Conservation (phyloP, 2,797 vertebrate genomes). For the Glossophaga mutica region DNA sequence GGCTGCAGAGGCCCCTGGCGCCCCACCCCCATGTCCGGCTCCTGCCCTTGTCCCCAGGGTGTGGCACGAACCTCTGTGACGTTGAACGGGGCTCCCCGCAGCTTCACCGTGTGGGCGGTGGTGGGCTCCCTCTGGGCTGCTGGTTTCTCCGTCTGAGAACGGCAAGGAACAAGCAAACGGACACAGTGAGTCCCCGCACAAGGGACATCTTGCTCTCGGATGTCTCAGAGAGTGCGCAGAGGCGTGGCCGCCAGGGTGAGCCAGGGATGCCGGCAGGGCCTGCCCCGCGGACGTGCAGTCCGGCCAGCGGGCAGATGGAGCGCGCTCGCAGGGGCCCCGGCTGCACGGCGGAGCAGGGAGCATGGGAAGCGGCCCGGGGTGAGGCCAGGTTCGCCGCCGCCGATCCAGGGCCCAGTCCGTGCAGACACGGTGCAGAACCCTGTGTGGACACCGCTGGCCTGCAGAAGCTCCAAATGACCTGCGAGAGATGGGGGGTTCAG, state of each 20-base stretch:
- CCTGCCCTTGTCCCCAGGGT: accelerated
- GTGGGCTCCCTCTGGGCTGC: conserved; percentile 74
- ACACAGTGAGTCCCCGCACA: not conserved
- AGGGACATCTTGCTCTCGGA: not conserved
- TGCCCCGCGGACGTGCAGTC: accelerated
- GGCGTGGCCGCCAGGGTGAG: accelerated
- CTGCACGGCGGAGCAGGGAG: not conserved
- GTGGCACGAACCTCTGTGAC: conserved; percentile 88
- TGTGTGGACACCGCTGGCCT: accelerated
- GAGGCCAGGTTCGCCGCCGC: accelerated
- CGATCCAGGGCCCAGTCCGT: not conserved
- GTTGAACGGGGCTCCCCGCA: conserved; percentile 90
- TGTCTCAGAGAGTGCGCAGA: accelerated
- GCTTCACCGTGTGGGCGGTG: conserved; percentile 90
- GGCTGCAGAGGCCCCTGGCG: not conserved
- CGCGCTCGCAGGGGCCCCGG: not conserved
- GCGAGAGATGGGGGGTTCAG: not conserved
- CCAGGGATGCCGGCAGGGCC: accelerated
- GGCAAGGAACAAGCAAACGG: not conserved
- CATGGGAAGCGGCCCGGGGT: not conserved
- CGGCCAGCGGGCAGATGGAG: accelerated
- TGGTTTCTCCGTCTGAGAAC: conserved; percentile 58
- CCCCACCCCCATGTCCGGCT: accelerated
- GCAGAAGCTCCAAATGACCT: not conserved
- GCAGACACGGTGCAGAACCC: not conserved